phyloP scores from a whole-genome alignment of 2,797 vertebrate genomes.

The Sebastes iracundus region DNA sequence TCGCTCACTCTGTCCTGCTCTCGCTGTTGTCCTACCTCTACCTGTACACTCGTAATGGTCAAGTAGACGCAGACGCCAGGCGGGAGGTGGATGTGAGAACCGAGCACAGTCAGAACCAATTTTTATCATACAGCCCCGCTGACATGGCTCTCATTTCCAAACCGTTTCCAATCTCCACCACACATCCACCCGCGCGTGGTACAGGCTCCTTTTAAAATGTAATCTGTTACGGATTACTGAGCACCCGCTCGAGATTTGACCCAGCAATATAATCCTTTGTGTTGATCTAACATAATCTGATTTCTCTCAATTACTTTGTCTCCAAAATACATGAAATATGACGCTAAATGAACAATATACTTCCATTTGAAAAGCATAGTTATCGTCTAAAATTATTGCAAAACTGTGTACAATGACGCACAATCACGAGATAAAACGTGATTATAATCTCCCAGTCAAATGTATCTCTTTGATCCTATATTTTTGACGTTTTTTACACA shows the following conservation, averaged over 20 bases:
- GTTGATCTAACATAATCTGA: conserved; percentile 80
- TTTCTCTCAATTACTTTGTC: conserved; percentile 79
- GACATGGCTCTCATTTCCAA: conserved; percentile 57
- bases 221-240: conserved; percentile 81
- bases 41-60: conserved; percentile 42
- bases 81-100: conserved; percentile 58
- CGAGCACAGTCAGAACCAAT: conserved; percentile 56
- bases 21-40: conserved; percentile 41
- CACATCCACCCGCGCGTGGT: conserved; percentile 45
- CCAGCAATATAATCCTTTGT: conserved; percentile 80
- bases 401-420: conserved; percentile 4
- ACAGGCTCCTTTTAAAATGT: conserved; percentile 77
- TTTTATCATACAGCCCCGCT: conserved; percentile 50
- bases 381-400: conserved; percentile 1
- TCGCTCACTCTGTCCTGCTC: conserved; percentile 10
- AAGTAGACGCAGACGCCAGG: conserved; percentile 20
- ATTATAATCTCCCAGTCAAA: conserved; percentile 29
- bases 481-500: conserved; percentile 25
- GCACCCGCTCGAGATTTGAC: conserved; percentile 75
- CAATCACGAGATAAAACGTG: neutral
- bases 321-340: conserved; percentile 67
- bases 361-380: conserved; percentile 11
- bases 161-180: conserved; percentile 55
- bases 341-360: conserved; percentile 67
- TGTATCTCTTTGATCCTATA: conserved; percentile 39